Conservation (phyloP, 1,140 invertebrate genomes). For the Triops cancriformis region DNA sequence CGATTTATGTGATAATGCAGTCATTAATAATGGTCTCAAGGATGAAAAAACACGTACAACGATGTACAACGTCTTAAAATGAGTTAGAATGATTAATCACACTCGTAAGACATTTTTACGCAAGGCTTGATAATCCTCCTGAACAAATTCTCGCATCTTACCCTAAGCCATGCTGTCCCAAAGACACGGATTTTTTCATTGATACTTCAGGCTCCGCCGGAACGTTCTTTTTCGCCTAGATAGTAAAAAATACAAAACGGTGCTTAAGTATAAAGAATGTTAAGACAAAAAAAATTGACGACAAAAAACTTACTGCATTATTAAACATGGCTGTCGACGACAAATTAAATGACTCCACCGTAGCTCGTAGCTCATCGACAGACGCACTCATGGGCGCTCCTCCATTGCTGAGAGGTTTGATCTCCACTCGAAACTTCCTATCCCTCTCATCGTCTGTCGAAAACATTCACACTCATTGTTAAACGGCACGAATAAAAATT, state of each 20-base stretch:
- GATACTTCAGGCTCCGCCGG: conserved; percentile 37
- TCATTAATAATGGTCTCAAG: too few species aligned
- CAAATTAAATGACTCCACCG: conserved; percentile 80
- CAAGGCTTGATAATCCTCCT: background rate
- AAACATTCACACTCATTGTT: conserved; percentile 26
- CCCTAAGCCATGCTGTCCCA: conserved; percentile 63
- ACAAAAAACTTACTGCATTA: conserved; percentile 41
- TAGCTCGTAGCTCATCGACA: conserved; percentile 84
- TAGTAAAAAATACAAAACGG: conserved; percentile 9
- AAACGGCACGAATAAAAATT: too few species aligned
- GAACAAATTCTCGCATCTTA: conserved; percentile 34
- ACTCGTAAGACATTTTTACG: too few species aligned
- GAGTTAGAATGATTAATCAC: too few species aligned
- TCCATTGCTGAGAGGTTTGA: conserved; percentile 85
- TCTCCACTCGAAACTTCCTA: conserved; percentile 85
- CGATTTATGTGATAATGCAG: too few species aligned
- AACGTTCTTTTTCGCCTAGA: conserved; percentile 33
- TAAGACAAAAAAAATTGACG: conserved; percentile 14
- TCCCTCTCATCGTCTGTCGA: conserved; percentile 64
- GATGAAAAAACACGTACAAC: too few species aligned
- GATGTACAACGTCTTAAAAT: too few species aligned
- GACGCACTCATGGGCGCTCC: conserved; percentile 70
- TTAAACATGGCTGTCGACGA: conserved; percentile 57
- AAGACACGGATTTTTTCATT: conserved; percentile 68
- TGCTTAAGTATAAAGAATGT: conserved; percentile 18